Conservation (phyloP, 2,797 vertebrate genomes). For the Esox lucius region DNA sequence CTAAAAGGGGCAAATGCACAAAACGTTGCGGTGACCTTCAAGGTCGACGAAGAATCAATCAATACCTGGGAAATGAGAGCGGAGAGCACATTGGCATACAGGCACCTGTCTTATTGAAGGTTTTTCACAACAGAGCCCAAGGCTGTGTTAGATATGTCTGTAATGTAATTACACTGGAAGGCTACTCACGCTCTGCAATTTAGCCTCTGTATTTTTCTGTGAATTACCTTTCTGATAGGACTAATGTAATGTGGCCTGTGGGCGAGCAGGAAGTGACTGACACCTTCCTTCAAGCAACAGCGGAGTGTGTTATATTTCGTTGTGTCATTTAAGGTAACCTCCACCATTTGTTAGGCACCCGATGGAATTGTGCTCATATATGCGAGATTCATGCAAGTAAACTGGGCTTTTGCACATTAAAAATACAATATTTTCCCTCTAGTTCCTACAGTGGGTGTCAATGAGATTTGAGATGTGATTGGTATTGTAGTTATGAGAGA, state of each 20-base stretch:
- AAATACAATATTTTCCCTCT: slow-evolving; percentile 13
- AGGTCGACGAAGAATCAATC: slow-evolving; percentile 21
- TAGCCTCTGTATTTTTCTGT: slow-evolving; percentile 60
- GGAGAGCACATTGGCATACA: neutral
- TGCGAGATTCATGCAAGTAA: neutral
- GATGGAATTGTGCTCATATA: neutral
- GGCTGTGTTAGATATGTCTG: slow-evolving; percentile 32
- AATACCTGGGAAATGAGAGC: slow-evolving; percentile 29
- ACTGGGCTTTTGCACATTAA: no score
- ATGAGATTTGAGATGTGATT: slow-evolving; percentile 16
- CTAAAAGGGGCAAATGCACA: neutral
- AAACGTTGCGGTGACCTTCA: neutral
- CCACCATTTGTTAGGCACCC: slow-evolving; percentile 14
- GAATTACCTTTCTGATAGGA: slow-evolving; percentile 60
- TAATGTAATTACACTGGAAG: slow-evolving; percentile 47
- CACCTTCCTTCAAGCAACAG: slow-evolving; percentile 56
- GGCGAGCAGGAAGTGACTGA: slow-evolving; percentile 23
- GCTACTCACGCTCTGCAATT: slow-evolving; percentile 58
- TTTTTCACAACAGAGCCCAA: slow-evolving; percentile 39
- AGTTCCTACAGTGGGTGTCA: slow-evolving; percentile 18
- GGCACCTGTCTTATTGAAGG: slow-evolving; percentile 33
- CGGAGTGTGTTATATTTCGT: slow-evolving; percentile 42
- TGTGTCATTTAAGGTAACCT: slow-evolving; percentile 55
- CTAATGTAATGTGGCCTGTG: slow-evolving; percentile 58
- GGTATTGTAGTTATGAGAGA: slow-evolving; percentile 9